Conservation (phyloP, 2,888 invertebrate species). For the Lapara coniferarum region DNA sequence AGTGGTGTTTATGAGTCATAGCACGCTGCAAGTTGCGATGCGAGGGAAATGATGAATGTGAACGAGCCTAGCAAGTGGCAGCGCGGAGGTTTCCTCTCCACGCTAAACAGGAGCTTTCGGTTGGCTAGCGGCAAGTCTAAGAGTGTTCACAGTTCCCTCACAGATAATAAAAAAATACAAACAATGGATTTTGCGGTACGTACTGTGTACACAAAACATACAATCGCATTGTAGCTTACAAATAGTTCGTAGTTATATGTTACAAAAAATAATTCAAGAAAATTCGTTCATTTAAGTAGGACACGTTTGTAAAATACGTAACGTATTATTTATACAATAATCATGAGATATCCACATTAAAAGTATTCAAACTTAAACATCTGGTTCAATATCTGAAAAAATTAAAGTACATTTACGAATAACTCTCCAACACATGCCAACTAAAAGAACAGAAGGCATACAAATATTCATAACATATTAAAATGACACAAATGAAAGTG, state of each 20-base stretch:
- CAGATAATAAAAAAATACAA: constrained; percentile 60
- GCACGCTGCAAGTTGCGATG: constrained; percentile 59
- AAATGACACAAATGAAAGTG: too few relatives aligned
- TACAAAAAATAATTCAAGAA: neutral
- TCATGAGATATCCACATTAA: too few relatives aligned
- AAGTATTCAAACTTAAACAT: too few relatives aligned
- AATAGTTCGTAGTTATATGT: neutral
- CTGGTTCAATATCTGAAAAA: too few relatives aligned
- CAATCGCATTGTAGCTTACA: neutral
- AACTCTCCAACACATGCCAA: too few relatives aligned
- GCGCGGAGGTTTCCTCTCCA: constrained; percentile 76
- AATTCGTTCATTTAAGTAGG: too few relatives aligned
- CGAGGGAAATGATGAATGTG: constrained; percentile 75
- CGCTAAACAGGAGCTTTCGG: constrained; percentile 78
- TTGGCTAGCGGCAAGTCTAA: constrained; percentile 64
- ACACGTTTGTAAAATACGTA: too few relatives aligned
- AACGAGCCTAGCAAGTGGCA: constrained; percentile 74
- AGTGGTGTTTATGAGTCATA: constrained; percentile 70
- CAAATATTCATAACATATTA: too few relatives aligned
- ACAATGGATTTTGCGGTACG: constrained; percentile 64
- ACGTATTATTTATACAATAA: too few relatives aligned
- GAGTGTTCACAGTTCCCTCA: constrained; percentile 56
- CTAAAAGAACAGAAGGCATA: too few relatives aligned
- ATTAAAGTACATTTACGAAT: too few relatives aligned
- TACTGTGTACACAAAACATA: constrained; percentile 30